Conservation (phyloP, 2,888 invertebrate species). For the Sepiola atlantica region DNA sequence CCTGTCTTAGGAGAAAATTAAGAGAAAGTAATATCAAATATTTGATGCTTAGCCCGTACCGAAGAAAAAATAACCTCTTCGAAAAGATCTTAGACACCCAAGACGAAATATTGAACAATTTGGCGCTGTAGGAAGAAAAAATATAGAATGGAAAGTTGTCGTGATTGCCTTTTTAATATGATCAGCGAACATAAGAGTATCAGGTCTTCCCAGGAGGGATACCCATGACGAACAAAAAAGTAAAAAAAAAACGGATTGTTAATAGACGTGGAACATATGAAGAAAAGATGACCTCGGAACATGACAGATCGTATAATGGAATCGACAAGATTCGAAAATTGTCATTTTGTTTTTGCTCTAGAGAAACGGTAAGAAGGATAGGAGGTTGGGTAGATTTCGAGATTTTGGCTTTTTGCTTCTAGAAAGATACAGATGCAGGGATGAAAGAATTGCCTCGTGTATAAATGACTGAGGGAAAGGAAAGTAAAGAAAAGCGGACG, state of each 20-base stretch:
- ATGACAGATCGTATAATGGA: constrained; percentile 32
- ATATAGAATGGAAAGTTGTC: not conserved
- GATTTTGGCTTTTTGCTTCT: too few species aligned
- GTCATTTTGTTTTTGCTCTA: not conserved
- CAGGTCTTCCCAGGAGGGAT: not conserved
- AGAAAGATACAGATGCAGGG: too few species aligned
- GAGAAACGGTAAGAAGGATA: not conserved
- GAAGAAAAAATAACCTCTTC: constrained; percentile 15
- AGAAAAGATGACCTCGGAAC: constrained; percentile 32
- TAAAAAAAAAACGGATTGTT: not conserved
- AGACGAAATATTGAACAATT: not conserved
- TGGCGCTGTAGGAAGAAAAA: not conserved
- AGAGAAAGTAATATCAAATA: not conserved
- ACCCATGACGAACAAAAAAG: not conserved
- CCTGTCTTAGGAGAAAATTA: not conserved
- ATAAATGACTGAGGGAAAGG: too few species aligned
- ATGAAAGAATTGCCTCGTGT: too few species aligned
- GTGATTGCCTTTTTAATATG: constrained; percentile 22
- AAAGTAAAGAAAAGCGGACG: too few species aligned
- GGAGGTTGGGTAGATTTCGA: not conserved
- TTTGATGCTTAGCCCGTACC: constrained; percentile 18
- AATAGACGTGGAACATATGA: not conserved
- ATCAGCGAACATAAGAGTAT: not conserved
- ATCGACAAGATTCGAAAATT: not conserved
- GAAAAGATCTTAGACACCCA: constrained; percentile 7